Evolutionary conservation across 2,888 invertebrate species (phyloP).

Genomic region (Nebria salina): DNA sequence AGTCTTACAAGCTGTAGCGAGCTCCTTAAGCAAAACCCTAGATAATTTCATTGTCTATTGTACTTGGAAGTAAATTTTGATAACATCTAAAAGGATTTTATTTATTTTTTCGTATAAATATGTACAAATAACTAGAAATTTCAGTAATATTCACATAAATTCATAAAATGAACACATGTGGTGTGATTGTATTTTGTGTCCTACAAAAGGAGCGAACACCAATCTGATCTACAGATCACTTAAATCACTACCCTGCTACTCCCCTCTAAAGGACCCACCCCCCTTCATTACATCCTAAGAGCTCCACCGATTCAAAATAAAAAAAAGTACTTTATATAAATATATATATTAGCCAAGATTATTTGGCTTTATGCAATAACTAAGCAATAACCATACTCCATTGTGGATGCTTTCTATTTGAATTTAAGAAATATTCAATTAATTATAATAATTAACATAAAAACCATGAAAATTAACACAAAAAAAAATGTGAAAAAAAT

Average conservation of each 20-base stretch:
- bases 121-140: background rate
- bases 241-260: background rate
- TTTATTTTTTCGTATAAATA: no score
- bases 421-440: constrained; percentile 61
- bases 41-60: no score
- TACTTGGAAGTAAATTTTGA: no score
- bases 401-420: constrained; percentile 66
- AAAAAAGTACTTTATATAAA: constrained; percentile 34
- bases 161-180: background rate
- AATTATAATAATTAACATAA: constrained; percentile 54
- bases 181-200: background rate
- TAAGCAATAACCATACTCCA: constrained; percentile 67
- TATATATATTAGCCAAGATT: constrained; percentile 27
- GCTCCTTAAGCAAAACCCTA: no score
- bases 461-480: constrained; percentile 24
- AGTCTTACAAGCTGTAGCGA: no score
- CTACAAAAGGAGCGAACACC: background rate
- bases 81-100: no score
- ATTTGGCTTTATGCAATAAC: constrained; percentile 66
- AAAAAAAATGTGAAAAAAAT: constrained; percentile 55
- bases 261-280: background rate
- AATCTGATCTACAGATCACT: background rate
- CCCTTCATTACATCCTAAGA: background rate
- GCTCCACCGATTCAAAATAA: constrained; percentile 40
- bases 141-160: background rate